These are phyloP conservation scores for Heliocidaris tuberculata DNA, from an alignment of 35 echinoderm and acorn worm species.

Conservation along the genomic window DNA sequence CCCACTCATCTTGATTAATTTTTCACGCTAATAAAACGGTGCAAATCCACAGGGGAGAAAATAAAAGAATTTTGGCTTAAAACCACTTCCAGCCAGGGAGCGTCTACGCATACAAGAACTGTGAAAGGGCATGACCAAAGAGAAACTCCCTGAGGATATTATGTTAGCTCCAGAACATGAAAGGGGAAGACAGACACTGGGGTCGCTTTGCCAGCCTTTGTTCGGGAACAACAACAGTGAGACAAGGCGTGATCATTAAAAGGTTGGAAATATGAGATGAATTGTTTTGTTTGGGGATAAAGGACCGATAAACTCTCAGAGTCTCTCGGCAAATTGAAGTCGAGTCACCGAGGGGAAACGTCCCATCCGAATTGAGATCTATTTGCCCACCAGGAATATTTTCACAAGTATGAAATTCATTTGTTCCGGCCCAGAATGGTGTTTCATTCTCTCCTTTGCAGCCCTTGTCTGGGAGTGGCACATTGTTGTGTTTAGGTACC, in stretches of 20 bases:
- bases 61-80: neutral
- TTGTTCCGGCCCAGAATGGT: neutral
- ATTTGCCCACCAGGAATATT: neutral
- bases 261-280: neutral
- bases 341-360: neutral
- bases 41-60: neutral
- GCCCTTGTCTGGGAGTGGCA: neutral
- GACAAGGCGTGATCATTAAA: neutral
- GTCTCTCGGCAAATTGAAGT: neutral
- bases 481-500: neutral
- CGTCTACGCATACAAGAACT: neutral
- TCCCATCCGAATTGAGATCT: neutral
- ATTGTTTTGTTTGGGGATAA: constrained; percentile 3
- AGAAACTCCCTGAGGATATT: neutral
- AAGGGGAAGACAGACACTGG: neutral
- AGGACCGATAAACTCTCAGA: neutral
- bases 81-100: neutral
- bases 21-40: neutral
- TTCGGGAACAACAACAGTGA: neutral
- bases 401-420: constrained; percentile 12
- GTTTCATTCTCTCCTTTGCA: neutral
- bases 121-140: neutral
- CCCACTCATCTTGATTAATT: neutral
- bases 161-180: neutral
- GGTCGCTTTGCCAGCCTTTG: neutral